Evolutionary conservation across 64 coral and sea anemone genomes (phyloP).

Genomic region (Dendrophyllia cribrosa): DNA sequence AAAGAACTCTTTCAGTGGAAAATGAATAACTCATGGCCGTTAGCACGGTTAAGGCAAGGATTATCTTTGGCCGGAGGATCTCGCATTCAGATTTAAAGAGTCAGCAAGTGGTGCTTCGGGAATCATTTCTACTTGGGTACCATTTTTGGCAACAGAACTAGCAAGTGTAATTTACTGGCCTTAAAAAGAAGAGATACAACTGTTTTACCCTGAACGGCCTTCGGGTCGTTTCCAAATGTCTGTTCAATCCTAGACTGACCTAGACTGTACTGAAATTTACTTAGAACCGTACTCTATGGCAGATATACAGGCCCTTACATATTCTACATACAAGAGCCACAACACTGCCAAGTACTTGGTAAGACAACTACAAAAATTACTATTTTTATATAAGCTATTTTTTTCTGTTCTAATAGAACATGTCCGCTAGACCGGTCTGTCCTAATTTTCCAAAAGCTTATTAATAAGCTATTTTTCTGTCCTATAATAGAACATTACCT

Average conservation of each 20-base stretch:
- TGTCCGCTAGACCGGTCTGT: no score
- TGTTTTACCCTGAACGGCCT: constrained; percentile 37
- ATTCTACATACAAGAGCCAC: constrained; percentile 44
- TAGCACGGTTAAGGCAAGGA: constrained; percentile 33
- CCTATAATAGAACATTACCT: no score
- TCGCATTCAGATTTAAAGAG: constrained; percentile 62
- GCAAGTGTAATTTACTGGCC: constrained; percentile 31
- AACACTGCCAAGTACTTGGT: constrained; percentile 34
- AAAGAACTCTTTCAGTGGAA: not conserved
- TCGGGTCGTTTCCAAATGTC: constrained; percentile 39
- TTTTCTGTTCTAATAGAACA: no score
- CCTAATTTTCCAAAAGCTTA: no score
- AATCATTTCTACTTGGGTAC: constrained; percentile 47
- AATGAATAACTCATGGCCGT: constrained; percentile 27
- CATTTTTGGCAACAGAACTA: constrained; percentile 40
- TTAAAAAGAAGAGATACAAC: not conserved
- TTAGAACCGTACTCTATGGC: constrained; percentile 18
- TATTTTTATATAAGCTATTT: no score
- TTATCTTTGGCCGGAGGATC: constrained; percentile 39
- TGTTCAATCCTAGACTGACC: constrained; percentile 39
- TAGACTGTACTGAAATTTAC: constrained; percentile 47
- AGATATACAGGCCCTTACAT: constrained; percentile 43
- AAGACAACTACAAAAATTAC: no score
- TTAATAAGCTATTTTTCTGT: no score
- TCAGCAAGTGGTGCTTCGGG: constrained; percentile 36